These are phyloP conservation scores for Microtus pennsylvanicus DNA, from an alignment of 2,113 vertebrate genomes.

Conservation along the genomic window DNA sequence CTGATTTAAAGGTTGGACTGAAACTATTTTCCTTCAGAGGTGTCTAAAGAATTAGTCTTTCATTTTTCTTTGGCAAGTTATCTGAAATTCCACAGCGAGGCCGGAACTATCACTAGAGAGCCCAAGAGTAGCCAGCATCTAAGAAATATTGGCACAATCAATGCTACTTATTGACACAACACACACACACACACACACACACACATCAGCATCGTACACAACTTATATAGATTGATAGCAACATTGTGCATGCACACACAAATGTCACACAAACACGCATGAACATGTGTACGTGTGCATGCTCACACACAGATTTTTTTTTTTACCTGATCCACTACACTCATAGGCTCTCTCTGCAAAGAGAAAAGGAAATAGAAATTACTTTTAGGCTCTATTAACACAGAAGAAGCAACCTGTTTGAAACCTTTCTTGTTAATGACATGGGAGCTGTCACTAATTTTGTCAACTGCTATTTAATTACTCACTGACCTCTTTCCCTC, in stretches of 20 bases:
- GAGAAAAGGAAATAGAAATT: background rate
- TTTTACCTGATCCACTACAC: slow-evolving; percentile 38
- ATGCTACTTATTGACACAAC: background rate
- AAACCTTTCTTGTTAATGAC: background rate
- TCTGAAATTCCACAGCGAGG: background rate
- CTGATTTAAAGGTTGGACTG: background rate
- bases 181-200: too few species aligned
- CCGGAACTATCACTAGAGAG: background rate
- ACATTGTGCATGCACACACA: background rate
- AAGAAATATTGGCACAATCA: background rate
- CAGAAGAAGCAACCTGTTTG: background rate
- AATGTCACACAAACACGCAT: background rate
- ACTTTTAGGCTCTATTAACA: background rate
- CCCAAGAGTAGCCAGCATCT: background rate
- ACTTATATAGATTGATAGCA: background rate
- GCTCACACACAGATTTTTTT: background rate
- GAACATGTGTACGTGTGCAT: background rate
- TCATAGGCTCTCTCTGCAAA: slow-evolving; percentile 10
- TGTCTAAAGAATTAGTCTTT: background rate
- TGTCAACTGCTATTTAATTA: background rate
- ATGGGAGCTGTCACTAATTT: background rate
- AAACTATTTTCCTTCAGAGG: background rate
- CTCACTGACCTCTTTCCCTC: background rate
- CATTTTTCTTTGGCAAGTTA: background rate
- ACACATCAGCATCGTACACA: too few species aligned